These are phyloP conservation scores for Epinotia demarniana DNA, from an alignment of 2,888 invertebrate species.

Conservation along the genomic window DNA sequence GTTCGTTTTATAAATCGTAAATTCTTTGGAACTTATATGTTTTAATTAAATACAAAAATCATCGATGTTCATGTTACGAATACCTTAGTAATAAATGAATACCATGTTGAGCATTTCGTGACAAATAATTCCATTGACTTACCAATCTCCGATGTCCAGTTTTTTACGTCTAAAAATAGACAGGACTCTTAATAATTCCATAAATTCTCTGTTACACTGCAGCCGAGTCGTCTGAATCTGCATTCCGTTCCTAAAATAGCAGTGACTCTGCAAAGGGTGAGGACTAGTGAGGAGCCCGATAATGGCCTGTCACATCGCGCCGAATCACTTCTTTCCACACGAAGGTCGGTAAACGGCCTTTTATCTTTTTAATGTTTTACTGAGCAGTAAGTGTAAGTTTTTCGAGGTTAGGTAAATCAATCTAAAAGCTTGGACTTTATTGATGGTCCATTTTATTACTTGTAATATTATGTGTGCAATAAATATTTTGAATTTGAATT, in stretches of 20 bases:
- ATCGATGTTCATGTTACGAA: no score
- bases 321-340: constrained; percentile 16
- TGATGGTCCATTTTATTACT: no score
- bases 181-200: constrained; percentile 31
- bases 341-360: constrained; percentile 28
- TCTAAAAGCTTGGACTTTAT: background rate
- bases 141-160: constrained; percentile 3
- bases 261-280: constrained; percentile 41
- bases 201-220: constrained; percentile 34
- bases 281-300: constrained; percentile 31
- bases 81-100: no score
- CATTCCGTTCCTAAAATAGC: constrained; percentile 52
- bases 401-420: background rate
- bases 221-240: constrained; percentile 31
- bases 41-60: no score
- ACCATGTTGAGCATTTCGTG: background rate
- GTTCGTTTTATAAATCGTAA: no score
- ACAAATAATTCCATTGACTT: background rate
- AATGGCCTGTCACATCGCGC: constrained; percentile 41
- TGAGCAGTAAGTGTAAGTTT: background rate
- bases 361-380: constrained; percentile 20
- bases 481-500: no score
- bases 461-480: no score
- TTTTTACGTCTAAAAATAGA: constrained; percentile 17
- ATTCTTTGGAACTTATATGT: no score